These are phyloP conservation scores for Drosophila anomelani DNA, from an alignment of 2,888 invertebrate species.

Conservation along the genomic window DNA sequence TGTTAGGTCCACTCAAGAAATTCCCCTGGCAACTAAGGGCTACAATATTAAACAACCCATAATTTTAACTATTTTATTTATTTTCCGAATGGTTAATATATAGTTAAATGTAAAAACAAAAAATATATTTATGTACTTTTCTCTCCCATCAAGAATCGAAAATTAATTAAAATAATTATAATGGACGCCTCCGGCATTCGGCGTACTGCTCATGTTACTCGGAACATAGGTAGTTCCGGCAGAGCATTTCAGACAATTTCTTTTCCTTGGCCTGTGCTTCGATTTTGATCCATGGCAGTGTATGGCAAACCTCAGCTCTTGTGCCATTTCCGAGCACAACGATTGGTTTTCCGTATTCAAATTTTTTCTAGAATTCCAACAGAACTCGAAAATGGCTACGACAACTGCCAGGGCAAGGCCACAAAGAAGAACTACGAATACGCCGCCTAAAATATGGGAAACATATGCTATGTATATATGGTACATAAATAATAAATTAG, in stretches of 20 bases:
- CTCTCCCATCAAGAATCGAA: neutral
- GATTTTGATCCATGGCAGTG: conserved; percentile 92
- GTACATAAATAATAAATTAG: neutral
- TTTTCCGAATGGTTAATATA: neutral
- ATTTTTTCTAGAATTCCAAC: conserved; percentile 96
- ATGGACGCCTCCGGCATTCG: conserved; percentile 77
- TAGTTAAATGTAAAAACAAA: neutral
- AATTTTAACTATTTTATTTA: neutral
- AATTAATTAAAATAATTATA: conserved; percentile 82
- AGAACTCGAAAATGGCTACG: conserved; percentile 97
- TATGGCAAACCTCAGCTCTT: conserved; percentile 96
- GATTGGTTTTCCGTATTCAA: conserved; percentile 93
- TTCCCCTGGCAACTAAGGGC: too few relatives aligned
- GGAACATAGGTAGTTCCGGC: conserved; percentile 90
- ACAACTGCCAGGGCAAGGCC: conserved; percentile 96
- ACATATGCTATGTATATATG: neutral
- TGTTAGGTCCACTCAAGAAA: too few relatives aligned
- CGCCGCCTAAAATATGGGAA: conserved; percentile 88
- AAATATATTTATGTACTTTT: neutral
- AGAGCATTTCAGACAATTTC: conserved; percentile 89
- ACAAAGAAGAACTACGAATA: conserved; percentile 97
- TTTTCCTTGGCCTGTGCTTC: conserved; percentile 91
- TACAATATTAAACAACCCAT: neutral
- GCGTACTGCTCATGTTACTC: conserved; percentile 72
- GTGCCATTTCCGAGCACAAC: conserved; percentile 96